Evolutionary conservation across 2,797 vertebrate species (phyloP).

Genomic region (Alosa sapidissima): DNA sequence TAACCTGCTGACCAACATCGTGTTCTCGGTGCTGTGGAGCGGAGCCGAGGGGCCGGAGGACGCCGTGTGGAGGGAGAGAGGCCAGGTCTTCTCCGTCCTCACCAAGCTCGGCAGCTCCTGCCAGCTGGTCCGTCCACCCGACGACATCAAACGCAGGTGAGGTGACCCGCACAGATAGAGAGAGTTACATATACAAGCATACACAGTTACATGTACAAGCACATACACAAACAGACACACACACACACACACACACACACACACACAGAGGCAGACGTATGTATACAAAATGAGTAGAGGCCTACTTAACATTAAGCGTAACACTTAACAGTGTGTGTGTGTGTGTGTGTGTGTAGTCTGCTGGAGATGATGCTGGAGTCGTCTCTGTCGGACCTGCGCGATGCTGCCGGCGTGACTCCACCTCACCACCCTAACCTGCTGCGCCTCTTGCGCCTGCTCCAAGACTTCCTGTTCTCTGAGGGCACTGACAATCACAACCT

Average conservation of each 20-base stretch:
- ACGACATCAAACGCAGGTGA: constrained; percentile 96
- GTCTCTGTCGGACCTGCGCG: constrained; percentile 87
- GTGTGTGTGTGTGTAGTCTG: constrained; percentile 72
- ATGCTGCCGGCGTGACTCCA: constrained; percentile 69
- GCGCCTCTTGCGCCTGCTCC: constrained; percentile 88
- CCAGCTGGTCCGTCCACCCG: constrained; percentile 86
- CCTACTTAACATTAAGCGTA: background rate
- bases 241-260: no score
- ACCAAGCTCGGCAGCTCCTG: constrained; percentile 93
- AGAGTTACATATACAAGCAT: background rate
- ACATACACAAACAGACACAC: background rate
- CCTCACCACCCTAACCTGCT: constrained; percentile 85
- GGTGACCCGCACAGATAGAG: background rate
- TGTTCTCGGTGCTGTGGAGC: constrained; percentile 91
- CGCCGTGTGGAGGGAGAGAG: constrained; percentile 85
- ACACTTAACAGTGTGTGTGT: background rate
- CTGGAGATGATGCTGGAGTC: constrained; percentile 99
- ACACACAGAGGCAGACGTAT: background rate
- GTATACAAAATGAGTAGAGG: no score
- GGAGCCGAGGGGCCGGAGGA: constrained; percentile 85
- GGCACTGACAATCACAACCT: constrained; percentile 87
- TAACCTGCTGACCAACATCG: constrained; percentile 92
- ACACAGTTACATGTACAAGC: no score
- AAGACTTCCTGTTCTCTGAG: constrained; percentile 94
- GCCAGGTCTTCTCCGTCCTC: constrained; percentile 96